Conservation (phyloP, 37 sponge, comb jelly and placozoan genomes). For the Crambe crambe region DNA sequence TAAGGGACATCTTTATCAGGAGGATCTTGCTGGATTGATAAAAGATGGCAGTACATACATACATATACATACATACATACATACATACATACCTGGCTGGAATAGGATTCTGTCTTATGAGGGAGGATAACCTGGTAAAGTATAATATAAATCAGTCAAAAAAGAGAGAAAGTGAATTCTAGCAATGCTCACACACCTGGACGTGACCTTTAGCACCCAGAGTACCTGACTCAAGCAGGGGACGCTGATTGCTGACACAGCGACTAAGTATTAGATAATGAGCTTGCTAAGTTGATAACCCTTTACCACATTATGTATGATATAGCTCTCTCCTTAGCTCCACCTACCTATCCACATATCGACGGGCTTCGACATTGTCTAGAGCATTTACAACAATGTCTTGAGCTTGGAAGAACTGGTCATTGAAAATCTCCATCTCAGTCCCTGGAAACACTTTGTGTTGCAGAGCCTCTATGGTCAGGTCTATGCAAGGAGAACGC, state of each 20-base stretch:
- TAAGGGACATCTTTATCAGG: conserved; percentile 94
- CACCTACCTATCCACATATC: conserved; percentile 91
- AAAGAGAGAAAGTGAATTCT: not conserved
- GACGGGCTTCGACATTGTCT: conserved; percentile 96
- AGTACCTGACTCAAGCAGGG: conserved; percentile 94
- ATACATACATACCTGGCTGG: conserved; percentile 75
- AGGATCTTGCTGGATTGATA: conserved; percentile 44
- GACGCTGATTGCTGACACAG: conserved; percentile 87
- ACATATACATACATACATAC: not conserved
- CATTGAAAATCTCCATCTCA: conserved; percentile 74
- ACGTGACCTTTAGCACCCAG: conserved; percentile 95
- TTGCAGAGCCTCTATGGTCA: conserved; percentile 24
- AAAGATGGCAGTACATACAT: not conserved
- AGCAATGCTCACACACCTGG: conserved; percentile 50
- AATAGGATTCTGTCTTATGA: conserved; percentile 94
- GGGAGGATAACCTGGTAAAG: conserved; percentile 80
- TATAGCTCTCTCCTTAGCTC: not conserved
- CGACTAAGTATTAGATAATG: conserved; percentile 68
- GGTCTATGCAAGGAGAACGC: conserved; percentile 12
- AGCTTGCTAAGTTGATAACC: not conserved
- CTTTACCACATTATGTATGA: not conserved
- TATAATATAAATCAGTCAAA: not conserved
- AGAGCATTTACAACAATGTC: conserved; percentile 89
- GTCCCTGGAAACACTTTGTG: conserved; percentile 58
- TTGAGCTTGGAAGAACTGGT: conserved; percentile 79